phyloP scores from a whole-genome alignment of 2,888 invertebrate species.

The Polyommatus iphigenia region DNA sequence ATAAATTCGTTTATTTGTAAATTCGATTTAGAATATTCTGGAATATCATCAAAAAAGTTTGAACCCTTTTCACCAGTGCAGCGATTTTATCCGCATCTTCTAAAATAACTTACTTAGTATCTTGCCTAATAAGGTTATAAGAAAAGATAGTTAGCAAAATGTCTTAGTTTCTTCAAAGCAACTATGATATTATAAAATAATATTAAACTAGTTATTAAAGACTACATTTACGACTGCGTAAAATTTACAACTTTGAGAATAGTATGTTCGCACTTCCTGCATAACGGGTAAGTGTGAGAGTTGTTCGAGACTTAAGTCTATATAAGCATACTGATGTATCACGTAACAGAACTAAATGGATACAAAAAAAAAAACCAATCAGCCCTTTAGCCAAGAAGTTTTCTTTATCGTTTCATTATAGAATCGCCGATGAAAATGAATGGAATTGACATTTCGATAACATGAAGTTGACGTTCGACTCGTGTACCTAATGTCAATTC shows the following conservation, averaged over 20 bases:
- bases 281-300: neutral
- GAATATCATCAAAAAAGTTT: neutral
- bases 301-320: neutral
- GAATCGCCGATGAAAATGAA: too few relatives aligned
- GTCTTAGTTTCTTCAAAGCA: neutral
- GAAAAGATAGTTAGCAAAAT: neutral
- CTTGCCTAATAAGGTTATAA: neutral
- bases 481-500: too few relatives aligned
- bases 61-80: too few relatives aligned
- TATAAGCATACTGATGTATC: neutral
- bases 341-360: neutral
- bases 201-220: slow-evolving; percentile 3
- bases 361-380: neutral
- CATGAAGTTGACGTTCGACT: too few relatives aligned
- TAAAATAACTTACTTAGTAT: neutral
- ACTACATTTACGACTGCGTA: neutral
- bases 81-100: too few relatives aligned
- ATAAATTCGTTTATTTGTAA: too few relatives aligned
- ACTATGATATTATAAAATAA: neutral
- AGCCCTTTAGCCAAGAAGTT: too few relatives aligned
- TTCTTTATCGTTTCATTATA: too few relatives aligned
- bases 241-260: neutral
- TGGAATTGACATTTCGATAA: neutral
- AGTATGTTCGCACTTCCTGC: neutral
- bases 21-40: too few relatives aligned